Evolutionary conservation across 2,113 vertebrate species (phyloP).

Genomic region (Rallus limicola): DNA sequence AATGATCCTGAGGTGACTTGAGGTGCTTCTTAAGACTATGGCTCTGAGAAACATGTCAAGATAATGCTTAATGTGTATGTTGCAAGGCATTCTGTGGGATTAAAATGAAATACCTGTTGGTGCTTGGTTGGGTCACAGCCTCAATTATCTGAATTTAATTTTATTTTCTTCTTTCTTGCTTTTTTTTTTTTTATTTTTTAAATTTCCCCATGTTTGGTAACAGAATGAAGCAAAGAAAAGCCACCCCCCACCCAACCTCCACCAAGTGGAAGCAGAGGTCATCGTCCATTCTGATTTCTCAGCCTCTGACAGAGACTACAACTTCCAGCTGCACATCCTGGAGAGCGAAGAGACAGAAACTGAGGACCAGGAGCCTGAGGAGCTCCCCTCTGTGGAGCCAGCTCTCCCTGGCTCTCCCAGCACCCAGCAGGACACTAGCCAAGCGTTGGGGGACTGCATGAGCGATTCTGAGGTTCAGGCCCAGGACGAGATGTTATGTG

Average conservation of each 20-base stretch:
- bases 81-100: neutral
- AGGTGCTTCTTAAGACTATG: neutral
- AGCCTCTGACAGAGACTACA: constrained; percentile 72
- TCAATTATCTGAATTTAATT: neutral
- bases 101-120: neutral
- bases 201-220: neutral
- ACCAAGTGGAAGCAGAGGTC: constrained; percentile 93
- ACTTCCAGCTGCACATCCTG: constrained; percentile 57
- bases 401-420: neutral
- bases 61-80: neutral
- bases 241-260: constrained; percentile 73
- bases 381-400: neutral
- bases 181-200: neutral
- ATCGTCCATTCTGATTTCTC: constrained; percentile 94
- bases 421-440: neutral
- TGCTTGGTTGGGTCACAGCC: neutral
- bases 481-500: neutral
- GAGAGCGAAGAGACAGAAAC: constrained; percentile 42
- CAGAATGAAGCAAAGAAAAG: constrained; percentile 76
- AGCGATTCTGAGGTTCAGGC: neutral
- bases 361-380: neutral
- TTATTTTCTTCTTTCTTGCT: neutral
- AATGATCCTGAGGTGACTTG: neutral
- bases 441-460: neutral
- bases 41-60: neutral